These are phyloP conservation scores for Nyctalus aviator DNA, from an alignment of 2,797 vertebrate genomes.

Conservation along the genomic window DNA sequence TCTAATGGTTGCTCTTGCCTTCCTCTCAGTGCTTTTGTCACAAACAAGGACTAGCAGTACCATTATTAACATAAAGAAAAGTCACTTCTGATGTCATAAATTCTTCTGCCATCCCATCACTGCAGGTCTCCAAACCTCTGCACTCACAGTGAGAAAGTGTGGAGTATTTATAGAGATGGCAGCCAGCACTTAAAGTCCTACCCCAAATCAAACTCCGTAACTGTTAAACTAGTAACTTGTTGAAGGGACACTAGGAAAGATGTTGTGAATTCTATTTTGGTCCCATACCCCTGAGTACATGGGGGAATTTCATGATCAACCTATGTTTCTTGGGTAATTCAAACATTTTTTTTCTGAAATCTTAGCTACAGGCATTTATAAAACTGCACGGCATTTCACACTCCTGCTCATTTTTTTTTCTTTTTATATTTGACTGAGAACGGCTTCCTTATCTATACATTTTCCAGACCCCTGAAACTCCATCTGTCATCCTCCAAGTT, in stretches of 20 bases:
- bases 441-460: neutral
- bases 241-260: neutral
- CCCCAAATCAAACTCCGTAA: neutral
- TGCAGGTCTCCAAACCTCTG: neutral
- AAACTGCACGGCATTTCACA: slow-evolving; percentile 56
- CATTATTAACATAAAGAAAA: slow-evolving; percentile 41
- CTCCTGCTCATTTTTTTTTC: slow-evolving; percentile 52
- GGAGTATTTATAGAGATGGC: neutral
- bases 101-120: neutral
- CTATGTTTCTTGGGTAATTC: neutral
- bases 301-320: neutral
- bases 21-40: neutral
- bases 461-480: slow-evolving; percentile 28
- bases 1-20: neutral
- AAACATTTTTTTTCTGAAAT: slow-evolving; percentile 59
- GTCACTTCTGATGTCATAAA: neutral
- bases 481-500: slow-evolving; percentile 55
- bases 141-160: neutral
- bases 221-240: neutral
- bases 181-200: neutral
- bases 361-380: slow-evolving; percentile 52
- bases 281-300: neutral
- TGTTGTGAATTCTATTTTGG: neutral
- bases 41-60: neutral
- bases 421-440: slow-evolving; percentile 60